Percentiles rank a stretch among this genome's conserved stretches.
phyloP scores from a whole-genome alignment of 2,113 vertebrate species.

The Hylia prasina region DNA sequence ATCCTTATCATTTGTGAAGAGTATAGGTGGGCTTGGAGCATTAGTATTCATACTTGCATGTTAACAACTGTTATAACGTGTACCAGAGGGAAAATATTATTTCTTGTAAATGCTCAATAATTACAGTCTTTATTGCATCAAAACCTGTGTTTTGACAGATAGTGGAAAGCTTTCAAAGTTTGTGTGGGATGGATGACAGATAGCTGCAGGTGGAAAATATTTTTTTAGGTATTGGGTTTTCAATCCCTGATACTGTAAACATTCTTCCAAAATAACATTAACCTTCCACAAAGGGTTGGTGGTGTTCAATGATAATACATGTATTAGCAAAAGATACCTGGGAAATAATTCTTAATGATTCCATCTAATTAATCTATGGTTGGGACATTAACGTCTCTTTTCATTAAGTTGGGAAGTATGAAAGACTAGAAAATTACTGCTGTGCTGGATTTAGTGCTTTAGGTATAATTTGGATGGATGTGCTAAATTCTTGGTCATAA shows the following conservation, averaged over 20 bases:
- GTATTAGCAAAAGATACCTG: slow-evolving; percentile 36
- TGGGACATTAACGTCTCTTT: slow-evolving; percentile 57
- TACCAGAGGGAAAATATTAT: slow-evolving; percentile 73
- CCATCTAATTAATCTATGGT: slow-evolving; percentile 52
- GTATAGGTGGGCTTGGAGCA: slow-evolving; percentile 33
- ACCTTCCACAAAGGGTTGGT: slow-evolving; percentile 29
- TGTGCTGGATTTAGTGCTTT: slow-evolving; percentile 9
- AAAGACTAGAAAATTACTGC: slow-evolving; percentile 58
- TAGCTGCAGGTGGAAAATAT: slow-evolving; percentile 61
- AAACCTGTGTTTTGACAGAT: slow-evolving; percentile 68
- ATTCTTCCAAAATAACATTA: slow-evolving; percentile 59
- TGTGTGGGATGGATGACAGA: slow-evolving; percentile 64
- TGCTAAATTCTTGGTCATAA: background rate
- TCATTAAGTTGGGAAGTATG: slow-evolving; percentile 61
- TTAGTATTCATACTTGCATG: slow-evolving; percentile 60
- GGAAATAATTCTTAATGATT: slow-evolving; percentile 38
- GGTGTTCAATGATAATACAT: background rate
- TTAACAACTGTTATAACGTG: slow-evolving; percentile 54
- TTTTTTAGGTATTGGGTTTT: slow-evolving; percentile 56
- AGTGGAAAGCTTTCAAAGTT: slow-evolving; percentile 66
- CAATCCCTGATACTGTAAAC: slow-evolving; percentile 5
- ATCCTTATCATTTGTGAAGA: slow-evolving; percentile 2
- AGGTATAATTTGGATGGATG: slow-evolving; percentile 15
- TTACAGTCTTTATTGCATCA: slow-evolving; percentile 76
- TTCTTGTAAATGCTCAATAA: slow-evolving; percentile 75